Conservation (phyloP, 2,113 vertebrate species). For the Penelope pileata region DNA sequence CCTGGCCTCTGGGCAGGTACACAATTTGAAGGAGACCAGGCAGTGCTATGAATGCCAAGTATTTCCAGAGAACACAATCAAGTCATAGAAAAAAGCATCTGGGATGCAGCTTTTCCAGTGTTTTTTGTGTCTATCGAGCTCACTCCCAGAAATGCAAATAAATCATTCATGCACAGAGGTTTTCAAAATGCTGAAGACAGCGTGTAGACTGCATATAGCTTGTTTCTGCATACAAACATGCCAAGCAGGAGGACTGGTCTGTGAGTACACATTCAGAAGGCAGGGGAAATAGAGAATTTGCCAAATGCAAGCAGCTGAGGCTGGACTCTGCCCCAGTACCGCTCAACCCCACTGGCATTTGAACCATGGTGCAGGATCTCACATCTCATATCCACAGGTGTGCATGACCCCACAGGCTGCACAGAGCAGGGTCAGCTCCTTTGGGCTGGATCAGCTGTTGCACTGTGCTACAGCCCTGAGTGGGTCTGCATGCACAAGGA, state of each 20-base stretch:
- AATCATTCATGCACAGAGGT: background rate
- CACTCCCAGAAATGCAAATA: background rate
- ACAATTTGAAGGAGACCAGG: conserved; percentile 24
- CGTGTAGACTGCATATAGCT: background rate
- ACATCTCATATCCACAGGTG: background rate
- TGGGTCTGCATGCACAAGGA: rapidly evolving
- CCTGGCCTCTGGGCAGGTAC: conserved; percentile 4
- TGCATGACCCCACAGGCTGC: background rate
- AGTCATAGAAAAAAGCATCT: conserved; percentile 23
- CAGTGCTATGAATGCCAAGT: conserved; percentile 9
- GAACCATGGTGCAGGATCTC: background rate
- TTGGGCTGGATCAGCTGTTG: background rate
- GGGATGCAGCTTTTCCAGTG: conserved; percentile 21
- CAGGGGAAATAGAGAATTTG: background rate
- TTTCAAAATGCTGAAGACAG: background rate
- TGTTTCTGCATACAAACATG: background rate
- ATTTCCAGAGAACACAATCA: conserved; percentile 6
- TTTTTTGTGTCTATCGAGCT: conserved; percentile 1
- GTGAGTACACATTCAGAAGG: background rate
- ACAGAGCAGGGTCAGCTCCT: background rate
- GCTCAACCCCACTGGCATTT: background rate
- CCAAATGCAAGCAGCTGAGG: background rate
- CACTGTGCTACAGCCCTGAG: background rate
- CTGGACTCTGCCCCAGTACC: background rate
- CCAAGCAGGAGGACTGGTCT: background rate